Evolutionary conservation across 2,888 invertebrate species (phyloP).

Genomic region (Zelleria hepariella): DNA sequence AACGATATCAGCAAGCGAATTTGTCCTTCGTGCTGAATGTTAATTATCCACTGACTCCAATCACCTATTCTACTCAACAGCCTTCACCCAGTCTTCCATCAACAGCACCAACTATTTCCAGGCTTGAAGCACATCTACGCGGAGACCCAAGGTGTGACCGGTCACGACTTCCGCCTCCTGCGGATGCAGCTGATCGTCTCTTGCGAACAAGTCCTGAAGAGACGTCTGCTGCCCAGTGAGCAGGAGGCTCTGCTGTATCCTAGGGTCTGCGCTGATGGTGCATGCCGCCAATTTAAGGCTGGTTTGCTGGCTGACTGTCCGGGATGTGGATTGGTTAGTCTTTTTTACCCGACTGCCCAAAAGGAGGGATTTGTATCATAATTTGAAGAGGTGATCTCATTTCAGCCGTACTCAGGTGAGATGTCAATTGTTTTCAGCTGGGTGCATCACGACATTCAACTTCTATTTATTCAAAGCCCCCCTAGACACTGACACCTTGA

Average conservation of each 20-base stretch:
- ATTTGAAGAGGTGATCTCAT: too few species aligned
- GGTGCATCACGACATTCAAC: too few species aligned
- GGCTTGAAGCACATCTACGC: slow-evolving; percentile 70
- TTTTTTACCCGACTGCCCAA: too few species aligned
- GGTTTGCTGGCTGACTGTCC: slow-evolving; percentile 65
- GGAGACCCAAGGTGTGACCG: slow-evolving; percentile 54
- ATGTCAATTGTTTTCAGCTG: too few species aligned
- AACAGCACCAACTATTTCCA: slow-evolving; percentile 20
- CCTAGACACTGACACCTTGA: too few species aligned
- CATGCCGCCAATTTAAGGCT: slow-evolving; percentile 71
- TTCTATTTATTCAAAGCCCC: too few species aligned
- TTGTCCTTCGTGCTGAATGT: too few species aligned
- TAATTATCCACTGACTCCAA: too few species aligned
- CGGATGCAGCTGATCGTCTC: slow-evolving; percentile 75
- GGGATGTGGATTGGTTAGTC: slow-evolving; percentile 70
- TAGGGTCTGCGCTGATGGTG: slow-evolving; percentile 66
- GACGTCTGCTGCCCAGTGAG: slow-evolving; percentile 75
- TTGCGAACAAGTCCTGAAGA: slow-evolving; percentile 70
- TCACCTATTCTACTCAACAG: background rate
- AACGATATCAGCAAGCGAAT: too few species aligned
- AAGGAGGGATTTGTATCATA: too few species aligned
- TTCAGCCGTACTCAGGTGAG: too few species aligned
- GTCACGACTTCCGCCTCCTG: slow-evolving; percentile 74
- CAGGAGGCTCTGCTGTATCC: slow-evolving; percentile 79
- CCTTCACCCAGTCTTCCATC: background rate